Conservation (phyloP, 2,113 vertebrate genomes). For the Tauraco erythrolophus region DNA sequence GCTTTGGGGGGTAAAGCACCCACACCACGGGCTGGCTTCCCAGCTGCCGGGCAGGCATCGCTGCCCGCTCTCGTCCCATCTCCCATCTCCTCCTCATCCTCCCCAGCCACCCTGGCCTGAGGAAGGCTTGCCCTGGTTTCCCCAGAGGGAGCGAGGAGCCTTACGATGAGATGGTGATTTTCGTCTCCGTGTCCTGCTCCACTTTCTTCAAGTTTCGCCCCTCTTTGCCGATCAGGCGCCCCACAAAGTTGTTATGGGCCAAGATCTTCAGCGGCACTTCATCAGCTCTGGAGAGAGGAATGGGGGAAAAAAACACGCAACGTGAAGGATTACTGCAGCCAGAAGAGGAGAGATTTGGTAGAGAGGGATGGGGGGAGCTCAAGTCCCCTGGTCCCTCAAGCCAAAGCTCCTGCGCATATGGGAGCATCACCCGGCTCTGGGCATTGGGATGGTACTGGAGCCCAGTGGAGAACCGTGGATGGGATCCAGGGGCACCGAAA, state of each 20-base stretch:
- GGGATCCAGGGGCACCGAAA: fast-evolving
- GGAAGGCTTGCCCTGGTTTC: background rate
- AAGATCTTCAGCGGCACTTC: conserved; percentile 96
- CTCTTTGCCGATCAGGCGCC: conserved; percentile 94
- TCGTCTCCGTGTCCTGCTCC: conserved; percentile 95
- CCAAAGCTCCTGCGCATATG: fast-evolving
- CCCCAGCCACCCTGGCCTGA: fast-evolving
- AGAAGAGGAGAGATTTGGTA: background rate
- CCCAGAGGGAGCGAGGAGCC: background rate
- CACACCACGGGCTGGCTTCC: background rate
- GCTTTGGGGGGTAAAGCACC: background rate
- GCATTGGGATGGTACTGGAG: fast-evolving
- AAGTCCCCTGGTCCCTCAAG: background rate
- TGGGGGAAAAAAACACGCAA: background rate
- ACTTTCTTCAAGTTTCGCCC: conserved; percentile 96
- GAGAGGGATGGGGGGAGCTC: background rate
- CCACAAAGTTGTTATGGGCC: conserved; percentile 96
- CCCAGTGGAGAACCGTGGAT: fast-evolving
- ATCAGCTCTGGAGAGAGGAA: conserved; percentile 80
- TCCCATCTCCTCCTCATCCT: background rate
- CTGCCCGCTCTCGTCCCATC: background rate
- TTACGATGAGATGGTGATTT: conserved; percentile 98
- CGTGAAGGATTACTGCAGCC: background rate
- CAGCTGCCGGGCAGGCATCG: background rate
- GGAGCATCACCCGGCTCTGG: fast-evolving